These are phyloP conservation scores for Cinclus mexicanus DNA, from an alignment of 2,113 vertebrate species.

Conservation along the genomic window DNA sequence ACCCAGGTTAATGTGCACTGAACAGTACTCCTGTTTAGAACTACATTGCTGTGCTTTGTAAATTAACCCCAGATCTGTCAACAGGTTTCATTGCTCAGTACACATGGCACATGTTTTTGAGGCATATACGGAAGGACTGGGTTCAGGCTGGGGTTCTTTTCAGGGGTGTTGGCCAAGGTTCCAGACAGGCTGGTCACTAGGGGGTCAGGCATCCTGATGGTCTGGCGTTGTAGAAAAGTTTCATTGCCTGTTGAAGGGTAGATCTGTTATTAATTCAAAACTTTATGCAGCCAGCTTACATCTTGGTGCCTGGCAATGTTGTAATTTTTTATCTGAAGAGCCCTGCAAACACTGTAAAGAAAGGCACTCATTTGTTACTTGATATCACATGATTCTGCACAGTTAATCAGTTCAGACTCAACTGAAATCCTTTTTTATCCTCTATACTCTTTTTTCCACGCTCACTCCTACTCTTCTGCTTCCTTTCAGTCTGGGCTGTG, in stretches of 20 bases:
- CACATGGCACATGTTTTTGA: rapidly evolving
- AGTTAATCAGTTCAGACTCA: constrained; percentile 29
- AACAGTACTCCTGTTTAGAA: background rate
- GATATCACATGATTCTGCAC: constrained; percentile 13
- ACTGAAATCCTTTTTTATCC: background rate
- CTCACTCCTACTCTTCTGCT: constrained; percentile 13
- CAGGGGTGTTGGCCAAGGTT: background rate
- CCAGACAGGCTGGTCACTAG: background rate
- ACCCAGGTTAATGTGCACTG: background rate
- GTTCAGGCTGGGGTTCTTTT: background rate
- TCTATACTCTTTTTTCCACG: background rate
- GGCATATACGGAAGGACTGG: background rate
- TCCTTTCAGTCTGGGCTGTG: constrained; percentile 75
- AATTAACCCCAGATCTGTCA: background rate
- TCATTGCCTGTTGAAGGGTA: background rate
- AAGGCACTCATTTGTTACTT: background rate
- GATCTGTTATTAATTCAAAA: background rate
- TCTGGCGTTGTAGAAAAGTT: background rate
- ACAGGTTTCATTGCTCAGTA: background rate
- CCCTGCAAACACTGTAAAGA: background rate
- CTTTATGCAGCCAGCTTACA: background rate
- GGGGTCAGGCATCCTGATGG: background rate
- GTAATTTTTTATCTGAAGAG: constrained; percentile 15
- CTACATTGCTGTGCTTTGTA: background rate
- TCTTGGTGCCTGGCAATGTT: background rate